Percentiles rank a stretch among this genome's conserved stretches.
Conservation (phyloP, 1,140 invertebrate genomes). For the Rhizoglyphus robini region DNA sequence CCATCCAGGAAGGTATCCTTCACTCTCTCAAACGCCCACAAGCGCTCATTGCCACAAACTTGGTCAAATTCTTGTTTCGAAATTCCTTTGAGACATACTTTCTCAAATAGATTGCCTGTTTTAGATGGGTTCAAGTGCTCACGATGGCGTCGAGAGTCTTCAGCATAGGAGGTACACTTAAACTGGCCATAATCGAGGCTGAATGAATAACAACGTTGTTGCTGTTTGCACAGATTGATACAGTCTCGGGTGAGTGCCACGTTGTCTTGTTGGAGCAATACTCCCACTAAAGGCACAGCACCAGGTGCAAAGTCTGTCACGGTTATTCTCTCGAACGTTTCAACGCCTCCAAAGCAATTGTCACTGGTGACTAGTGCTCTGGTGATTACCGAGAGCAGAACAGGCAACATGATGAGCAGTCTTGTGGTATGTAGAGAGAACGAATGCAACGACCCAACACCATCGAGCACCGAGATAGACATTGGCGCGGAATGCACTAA, state of each 20-base stretch:
- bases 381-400: slow-evolving; percentile 18
- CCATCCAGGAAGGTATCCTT: slow-evolving; percentile 37
- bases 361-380: slow-evolving; percentile 7
- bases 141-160: slow-evolving; percentile 26
- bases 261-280: slow-evolving; percentile 35
- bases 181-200: slow-evolving; percentile 37
- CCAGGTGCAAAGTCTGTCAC: slow-evolving; percentile 28
- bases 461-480: too few species aligned
- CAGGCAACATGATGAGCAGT: slow-evolving; percentile 19
- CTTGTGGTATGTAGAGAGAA: too few species aligned
- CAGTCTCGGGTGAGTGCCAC: slow-evolving; percentile 38
- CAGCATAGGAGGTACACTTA: slow-evolving; percentile 33
- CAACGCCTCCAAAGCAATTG: slow-evolving; percentile 38
- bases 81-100: slow-evolving; percentile 33
- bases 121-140: slow-evolving; percentile 27
- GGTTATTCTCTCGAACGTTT: slow-evolving; percentile 38
- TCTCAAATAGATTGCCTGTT: slow-evolving; percentile 37
- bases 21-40: slow-evolving; percentile 41
- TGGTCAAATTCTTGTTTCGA: slow-evolving; percentile 32
- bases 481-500: too few species aligned
- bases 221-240: slow-evolving; percentile 37
- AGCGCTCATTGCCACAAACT: slow-evolving; percentile 36
- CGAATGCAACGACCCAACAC: too few species aligned
- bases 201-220: slow-evolving; percentile 35
- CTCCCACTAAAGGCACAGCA: neutral